Base-by-base conservation (phyloP, 1,140 invertebrate genomes). In the Drosophila sp. region DNA sequence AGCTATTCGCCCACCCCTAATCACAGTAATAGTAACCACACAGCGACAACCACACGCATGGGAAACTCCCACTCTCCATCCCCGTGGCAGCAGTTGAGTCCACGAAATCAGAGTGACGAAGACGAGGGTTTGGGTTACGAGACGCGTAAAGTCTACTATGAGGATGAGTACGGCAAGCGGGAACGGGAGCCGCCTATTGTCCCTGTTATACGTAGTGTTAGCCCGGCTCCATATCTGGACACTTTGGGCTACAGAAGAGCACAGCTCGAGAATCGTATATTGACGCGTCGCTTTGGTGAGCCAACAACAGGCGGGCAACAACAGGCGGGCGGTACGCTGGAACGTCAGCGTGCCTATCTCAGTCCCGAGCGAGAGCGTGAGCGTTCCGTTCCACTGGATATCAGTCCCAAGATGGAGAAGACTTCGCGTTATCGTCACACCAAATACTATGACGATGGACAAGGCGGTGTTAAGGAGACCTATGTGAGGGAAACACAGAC, bases 41-140 rank as follows among this genome's bases (percentile, higher is more conserved):
- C 76, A n/a, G n/a, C n/a, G n/a, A n/a, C n/a, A 30, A 76, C 65
- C 5, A 70, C 72, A 47, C 80, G 72, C 41, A 65, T 84, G 60
- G 55, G 30, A 57, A 73, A 66, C 23, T 87, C 86, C 0, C 76
- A 90, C 27, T 91, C 90, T 0, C 90, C 91, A 0, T 91, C 90
- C 8, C 91, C 89, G 1, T 92, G 91, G 91, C 90, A 92, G 47
- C 91, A 91, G 54, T 65, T 91, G 0, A 92, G 90, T 70, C 91
- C 91, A 7, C 84, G 91, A 7, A 92, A 92, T 57, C 66, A 90
- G 0, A 92, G 91, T 63, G 96, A 96, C 90, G 96, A 96, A 90
- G 96, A 96, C 77, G 96, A 96, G 90, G 95, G 95, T 0, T 86
- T 96, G 0, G 96, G 95, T 6, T 94, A 95, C 32, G 95, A 96